These are phyloP conservation scores for Eriosoma lanigerum DNA, from an alignment of 1,140 invertebrate genomes.

Conservation along the genomic window DNA sequence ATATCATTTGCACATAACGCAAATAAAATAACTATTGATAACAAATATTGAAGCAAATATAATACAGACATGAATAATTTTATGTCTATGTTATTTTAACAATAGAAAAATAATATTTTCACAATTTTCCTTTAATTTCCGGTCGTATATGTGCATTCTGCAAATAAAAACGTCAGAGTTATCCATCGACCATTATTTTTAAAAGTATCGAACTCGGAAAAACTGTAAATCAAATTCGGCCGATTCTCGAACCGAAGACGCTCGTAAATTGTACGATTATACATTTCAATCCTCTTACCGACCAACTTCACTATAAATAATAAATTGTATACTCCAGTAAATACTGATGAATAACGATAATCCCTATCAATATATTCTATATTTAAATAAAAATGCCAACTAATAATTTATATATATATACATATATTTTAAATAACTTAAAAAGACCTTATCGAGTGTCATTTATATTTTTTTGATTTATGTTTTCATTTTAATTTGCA, in stretches of 20 bases:
- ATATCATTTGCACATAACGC: neutral
- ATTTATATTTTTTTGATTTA: neutral
- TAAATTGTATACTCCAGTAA: neutral
- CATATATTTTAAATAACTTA: no score
- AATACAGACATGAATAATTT: no score
- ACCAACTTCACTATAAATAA: constrained; percentile 14
- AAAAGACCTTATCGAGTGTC: neutral
- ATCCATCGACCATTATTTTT: neutral
- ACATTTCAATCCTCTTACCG: constrained; percentile 29
- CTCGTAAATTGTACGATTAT: constrained; percentile 19
- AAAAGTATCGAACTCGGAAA: constrained; percentile 6
- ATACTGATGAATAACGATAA: neutral
- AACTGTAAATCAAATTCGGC: constrained; percentile 9
- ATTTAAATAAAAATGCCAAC: constrained; percentile 5
- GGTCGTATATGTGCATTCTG: neutral
- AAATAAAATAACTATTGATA: neutral
- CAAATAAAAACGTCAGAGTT: neutral
- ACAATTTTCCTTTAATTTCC: neutral
- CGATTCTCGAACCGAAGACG: neutral
- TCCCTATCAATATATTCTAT: neutral
- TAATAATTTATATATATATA: neutral
- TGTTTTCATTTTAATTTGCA: neutral
- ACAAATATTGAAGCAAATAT: no score
- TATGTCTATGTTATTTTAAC: neutral
- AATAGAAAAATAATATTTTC: neutral